Conservation (phyloP, 1,140 invertebrate genomes). For the Drosophila pachea region DNA sequence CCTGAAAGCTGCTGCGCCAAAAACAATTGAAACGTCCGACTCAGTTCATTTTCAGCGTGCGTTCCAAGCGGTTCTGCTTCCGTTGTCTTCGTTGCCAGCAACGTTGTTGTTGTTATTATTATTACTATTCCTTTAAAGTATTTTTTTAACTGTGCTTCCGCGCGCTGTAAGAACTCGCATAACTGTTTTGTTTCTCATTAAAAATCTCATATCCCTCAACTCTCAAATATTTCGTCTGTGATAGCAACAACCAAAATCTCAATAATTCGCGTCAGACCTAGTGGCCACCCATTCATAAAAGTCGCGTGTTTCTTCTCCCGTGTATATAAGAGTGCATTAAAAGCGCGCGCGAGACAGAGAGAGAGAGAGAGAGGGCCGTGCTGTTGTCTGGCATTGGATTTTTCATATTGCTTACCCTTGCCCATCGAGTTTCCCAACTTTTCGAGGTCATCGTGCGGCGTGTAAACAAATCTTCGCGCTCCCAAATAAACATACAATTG, state of each 20-base stretch:
- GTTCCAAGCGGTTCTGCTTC: slow-evolving; percentile 59
- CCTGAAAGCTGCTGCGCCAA: slow-evolving; percentile 52
- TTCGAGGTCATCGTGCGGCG: slow-evolving; percentile 39
- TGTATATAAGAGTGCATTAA: slow-evolving; percentile 20
- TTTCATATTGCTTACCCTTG: slow-evolving; percentile 27
- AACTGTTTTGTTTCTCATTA: slow-evolving; percentile 23
- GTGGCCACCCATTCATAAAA: slow-evolving; percentile 49
- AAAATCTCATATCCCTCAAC: slow-evolving; percentile 24
- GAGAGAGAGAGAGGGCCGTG: background rate
- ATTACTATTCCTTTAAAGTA: slow-evolving; percentile 24
- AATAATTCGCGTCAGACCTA: slow-evolving; percentile 12
- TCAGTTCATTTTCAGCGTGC: slow-evolving; percentile 67
- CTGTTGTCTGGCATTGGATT: slow-evolving; percentile 10
- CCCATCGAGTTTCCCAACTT: slow-evolving; percentile 40
- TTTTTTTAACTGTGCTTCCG: slow-evolving; percentile 54
- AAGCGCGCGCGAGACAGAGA: slow-evolving; percentile 5
- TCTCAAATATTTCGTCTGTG: slow-evolving; percentile 45
- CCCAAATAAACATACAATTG: slow-evolving; percentile 46
- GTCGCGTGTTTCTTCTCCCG: slow-evolving; percentile 36
- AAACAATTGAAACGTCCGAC: slow-evolving; percentile 47
- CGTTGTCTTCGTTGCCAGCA: slow-evolving; percentile 15
- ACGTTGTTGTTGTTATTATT: background rate
- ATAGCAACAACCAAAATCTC: slow-evolving; percentile 45
- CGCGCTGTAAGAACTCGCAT: slow-evolving; percentile 42
- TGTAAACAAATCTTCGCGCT: slow-evolving; percentile 32